Conservation (phyloP, 2,113 vertebrate genomes). For the Apus apus region DNA sequence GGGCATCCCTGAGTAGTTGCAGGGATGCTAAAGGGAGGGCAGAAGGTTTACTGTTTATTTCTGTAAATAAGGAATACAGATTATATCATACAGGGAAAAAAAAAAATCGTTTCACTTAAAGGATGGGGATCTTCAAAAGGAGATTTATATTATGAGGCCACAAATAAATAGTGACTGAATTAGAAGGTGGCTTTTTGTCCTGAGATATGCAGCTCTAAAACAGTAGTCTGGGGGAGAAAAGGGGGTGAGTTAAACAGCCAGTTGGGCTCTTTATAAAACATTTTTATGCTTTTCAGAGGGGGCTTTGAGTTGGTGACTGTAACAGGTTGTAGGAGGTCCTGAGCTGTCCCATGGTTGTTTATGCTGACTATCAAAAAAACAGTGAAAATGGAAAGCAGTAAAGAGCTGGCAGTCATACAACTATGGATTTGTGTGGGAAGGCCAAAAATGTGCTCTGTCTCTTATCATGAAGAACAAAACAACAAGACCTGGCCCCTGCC, state of each 20-base stretch:
- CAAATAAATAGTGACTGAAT: background rate
- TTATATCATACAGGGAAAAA: background rate
- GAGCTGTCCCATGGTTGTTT: background rate
- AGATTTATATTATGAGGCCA: background rate
- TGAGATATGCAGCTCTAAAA: background rate
- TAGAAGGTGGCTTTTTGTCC: background rate
- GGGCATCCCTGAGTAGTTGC: background rate
- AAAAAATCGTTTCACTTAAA: background rate
- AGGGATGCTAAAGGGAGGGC: background rate
- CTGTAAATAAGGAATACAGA: background rate
- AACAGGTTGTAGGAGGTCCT: background rate
- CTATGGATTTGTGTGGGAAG: slow-evolving; percentile 24
- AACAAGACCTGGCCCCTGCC: background rate
- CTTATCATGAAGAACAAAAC: fast-evolving
- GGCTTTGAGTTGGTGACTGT: background rate
- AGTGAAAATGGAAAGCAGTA: background rate
- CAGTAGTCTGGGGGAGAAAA: background rate
- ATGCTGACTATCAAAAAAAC: fast-evolving
- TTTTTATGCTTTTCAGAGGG: background rate
- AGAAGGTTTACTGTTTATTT: background rate
- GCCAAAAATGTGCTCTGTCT: background rate
- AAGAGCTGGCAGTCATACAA: background rate
- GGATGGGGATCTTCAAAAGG: background rate
- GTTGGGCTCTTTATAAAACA: background rate
- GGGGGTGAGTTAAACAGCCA: background rate